Evolutionary conservation across 2,797 vertebrate species (phyloP).

Genomic region (Gouania willdenowi): DNA sequence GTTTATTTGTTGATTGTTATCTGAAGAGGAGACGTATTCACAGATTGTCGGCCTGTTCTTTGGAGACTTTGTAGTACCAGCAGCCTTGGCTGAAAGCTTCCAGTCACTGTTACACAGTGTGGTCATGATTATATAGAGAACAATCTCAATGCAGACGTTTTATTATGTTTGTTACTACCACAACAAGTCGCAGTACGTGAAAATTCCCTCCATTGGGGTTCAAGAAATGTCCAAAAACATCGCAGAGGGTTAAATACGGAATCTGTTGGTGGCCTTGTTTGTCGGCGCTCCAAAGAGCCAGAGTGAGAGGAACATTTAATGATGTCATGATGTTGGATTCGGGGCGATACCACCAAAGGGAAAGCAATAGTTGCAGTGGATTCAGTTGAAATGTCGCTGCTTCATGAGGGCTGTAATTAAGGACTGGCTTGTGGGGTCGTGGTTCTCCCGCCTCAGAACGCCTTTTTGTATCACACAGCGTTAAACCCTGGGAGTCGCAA

Average conservation of each 20-base stretch:
- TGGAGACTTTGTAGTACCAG: not conserved
- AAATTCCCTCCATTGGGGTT: too few species aligned
- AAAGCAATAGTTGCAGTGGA: constrained; percentile 34
- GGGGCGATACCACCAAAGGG: constrained; percentile 48
- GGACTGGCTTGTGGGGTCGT: constrained; percentile 51
- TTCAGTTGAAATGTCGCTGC: constrained; percentile 48
- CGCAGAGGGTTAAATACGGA: constrained; percentile 1
- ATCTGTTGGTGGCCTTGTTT: constrained; percentile 60
- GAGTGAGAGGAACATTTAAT: constrained; percentile 30
- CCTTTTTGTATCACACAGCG: constrained; percentile 53
- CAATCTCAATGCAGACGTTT: constrained; percentile 3
- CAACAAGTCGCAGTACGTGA: too few species aligned
- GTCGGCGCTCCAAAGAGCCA: constrained; percentile 37
- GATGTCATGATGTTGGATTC: constrained; percentile 61
- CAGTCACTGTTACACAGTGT: constrained; percentile 18
- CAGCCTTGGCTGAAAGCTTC: too few species aligned
- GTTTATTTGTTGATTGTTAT: constrained; percentile 43
- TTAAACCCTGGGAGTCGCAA: constrained; percentile 34
- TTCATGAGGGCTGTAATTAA: constrained; percentile 64
- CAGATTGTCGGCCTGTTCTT: constrained; percentile 27
- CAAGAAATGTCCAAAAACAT: too few species aligned
- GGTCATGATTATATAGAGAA: constrained; percentile 30
- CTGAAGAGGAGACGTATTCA: constrained; percentile 32
- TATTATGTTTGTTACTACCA: not conserved
- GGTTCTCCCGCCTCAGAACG: constrained; percentile 50